Base-by-base conservation (phyloP, 2,888 invertebrate genomes). In the Meganola albula region DNA sequence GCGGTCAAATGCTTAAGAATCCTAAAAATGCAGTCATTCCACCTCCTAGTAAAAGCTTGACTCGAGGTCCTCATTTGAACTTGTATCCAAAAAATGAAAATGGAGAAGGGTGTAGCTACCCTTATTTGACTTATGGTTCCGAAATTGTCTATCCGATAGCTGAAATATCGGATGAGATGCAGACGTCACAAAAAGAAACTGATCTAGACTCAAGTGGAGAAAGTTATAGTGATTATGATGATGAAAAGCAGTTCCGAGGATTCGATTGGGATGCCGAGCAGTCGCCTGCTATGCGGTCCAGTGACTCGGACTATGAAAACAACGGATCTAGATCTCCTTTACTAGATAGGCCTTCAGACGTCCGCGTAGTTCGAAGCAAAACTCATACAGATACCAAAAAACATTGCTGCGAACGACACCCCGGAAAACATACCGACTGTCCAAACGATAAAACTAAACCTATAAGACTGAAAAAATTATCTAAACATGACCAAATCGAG, bases 141-240 rank as follows among this genome's bases (percentile, higher is more conserved):
- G 93, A 93, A 71, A 92, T 92, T 36, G 90, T 93, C 1, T 94
- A 94, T 70, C 94, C 95, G 2, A 94, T 95, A 51, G 94, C 93
- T 1, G 95, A 95, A 75, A 93, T 93, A 64, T 91, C 92, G 0
- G 94, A 93, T 58, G 94, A 94, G 70, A 91, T 90, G 80, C 90
- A 90, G 63, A 90, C 89, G 6, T 90, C 89, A 1, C 90, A 90
- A 49, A 89, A 89, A 24, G 90, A 90, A 57, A 89, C 89, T 0
- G 90, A 90, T 57, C 57, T 89, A 39, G 87, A 88, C 48, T 90
- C 89, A 0, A 85, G 87, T 25, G 88, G 87, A 11, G 87, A 88
- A 48, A 89, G 89, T 39, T 90, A 89, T 49, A 89, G 88, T 38
- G 89, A 90, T 59, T 89, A 88, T 49, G 90, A 91, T 41, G 89